Conservation (phyloP, 1,140 invertebrate genomes). For the Meloidogyne exigua region DNA sequence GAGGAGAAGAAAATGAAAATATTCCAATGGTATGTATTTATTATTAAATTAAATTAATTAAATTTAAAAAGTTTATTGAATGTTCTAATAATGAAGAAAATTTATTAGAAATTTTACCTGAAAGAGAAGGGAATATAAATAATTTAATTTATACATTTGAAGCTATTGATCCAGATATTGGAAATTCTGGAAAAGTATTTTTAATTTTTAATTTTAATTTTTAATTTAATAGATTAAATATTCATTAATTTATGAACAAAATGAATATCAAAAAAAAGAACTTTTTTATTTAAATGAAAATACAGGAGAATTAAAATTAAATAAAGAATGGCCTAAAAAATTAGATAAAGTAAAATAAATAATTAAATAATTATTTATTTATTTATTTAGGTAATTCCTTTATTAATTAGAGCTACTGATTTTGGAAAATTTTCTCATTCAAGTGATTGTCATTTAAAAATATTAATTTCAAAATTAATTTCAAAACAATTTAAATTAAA, state of each 20-base stretch:
- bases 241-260: conserved; percentile 12
- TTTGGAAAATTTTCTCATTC: not conserved
- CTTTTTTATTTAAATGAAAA: not conserved
- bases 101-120: not conserved
- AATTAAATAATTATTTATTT: not conserved
- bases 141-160: conserved; percentile 11
- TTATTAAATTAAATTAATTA: not conserved
- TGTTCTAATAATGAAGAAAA: not conserved
- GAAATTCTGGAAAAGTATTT: conserved; percentile 8
- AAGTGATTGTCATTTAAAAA: not conserved
- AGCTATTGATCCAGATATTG: conserved; percentile 11
- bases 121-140: not conserved
- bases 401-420: not conserved
- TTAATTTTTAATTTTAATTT: not conserved
- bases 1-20: conserved; percentile 21
- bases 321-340: conserved; percentile 12
- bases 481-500: not conserved
- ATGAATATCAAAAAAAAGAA: not conserved
- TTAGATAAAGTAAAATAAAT: not conserved
- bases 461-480: not conserved
- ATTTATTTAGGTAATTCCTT: not conserved
- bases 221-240: not conserved
- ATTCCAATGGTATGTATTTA: not conserved
- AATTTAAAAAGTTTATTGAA: not conserved
- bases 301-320: conserved; percentile 10